phyloP scores from a whole-genome alignment of 2,113 vertebrate species.

The Taxidea taxus region DNA sequence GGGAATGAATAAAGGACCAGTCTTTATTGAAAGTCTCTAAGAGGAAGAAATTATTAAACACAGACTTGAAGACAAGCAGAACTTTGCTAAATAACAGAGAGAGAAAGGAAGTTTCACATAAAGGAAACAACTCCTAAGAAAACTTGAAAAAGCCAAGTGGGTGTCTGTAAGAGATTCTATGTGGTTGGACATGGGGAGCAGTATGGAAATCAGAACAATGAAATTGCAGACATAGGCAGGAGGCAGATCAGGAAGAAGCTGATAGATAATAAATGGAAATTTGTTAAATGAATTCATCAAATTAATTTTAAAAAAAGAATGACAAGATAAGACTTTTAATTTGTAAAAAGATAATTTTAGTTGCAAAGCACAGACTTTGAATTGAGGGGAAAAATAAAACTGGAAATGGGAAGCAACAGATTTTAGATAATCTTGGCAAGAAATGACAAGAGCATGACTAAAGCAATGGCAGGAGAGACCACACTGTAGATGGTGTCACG shows the following conservation, averaged over 20 bases:
- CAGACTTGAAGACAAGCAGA: not conserved
- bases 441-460: not conserved
- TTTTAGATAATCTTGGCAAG: not conserved
- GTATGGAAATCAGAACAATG: not conserved
- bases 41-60: not conserved
- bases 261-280: not conserved
- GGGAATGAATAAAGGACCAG: not conserved
- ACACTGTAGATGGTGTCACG: not conserved
- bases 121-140: not conserved
- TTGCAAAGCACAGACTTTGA: not conserved
- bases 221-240: not conserved
- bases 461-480: not conserved
- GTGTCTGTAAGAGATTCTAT: not conserved
- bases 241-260: not conserved
- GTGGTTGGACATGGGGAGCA: not conserved
- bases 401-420: not conserved
- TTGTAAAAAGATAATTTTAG: not conserved
- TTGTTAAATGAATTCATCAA: not conserved
- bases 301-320: not conserved
- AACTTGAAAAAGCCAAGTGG: not conserved
- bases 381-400: not conserved
- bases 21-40: not conserved
- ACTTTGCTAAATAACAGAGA: not conserved
- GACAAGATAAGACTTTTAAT: not conserved
- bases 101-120: not conserved